Base-by-base conservation (phyloP, 2,888 invertebrate species). In the Myopa tessellatipennis region DNA sequence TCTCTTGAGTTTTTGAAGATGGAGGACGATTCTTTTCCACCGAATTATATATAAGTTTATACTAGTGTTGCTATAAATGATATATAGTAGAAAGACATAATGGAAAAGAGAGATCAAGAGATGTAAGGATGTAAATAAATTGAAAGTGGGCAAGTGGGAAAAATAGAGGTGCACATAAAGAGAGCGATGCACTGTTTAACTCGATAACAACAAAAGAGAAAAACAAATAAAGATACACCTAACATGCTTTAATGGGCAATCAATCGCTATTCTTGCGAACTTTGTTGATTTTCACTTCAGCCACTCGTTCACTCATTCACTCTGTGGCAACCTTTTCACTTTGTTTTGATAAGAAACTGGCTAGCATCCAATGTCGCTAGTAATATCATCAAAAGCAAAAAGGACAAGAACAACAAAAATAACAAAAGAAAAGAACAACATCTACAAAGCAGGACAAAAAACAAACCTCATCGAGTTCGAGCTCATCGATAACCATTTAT, bases 331-430 rank as follows among this genome's bases (percentile, higher is more conserved):
- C 7, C 12, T 52, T 34, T 45, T 52, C 52, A 34, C 52, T 52
- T 71, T 58, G 71, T 58, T 58, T 4, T 16, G 55, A 36, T 71
- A 71, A 71, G 71, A 34, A 58, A 55, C 34, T 71, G 71, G 71
- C 58, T 38, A 14, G 4, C 58, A 36, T 55, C 71, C 71, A 71
- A 71, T 58, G 58, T 55, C 50, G 34, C 26, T 38, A 4, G 26
- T 52, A 26, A 26, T 26, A 26, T 26, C 2, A 26, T 26, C 26
- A 26, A 26, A 1, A 26, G 2, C 26, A 26, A 26, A 26, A 26
- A 40, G 14, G 50, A 1, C 50, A 50, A 50, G 2, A 50, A 14
- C 50, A 50, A 50, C 50, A 50, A 50, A 1, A 55, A 55, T 6
- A 10, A 55, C 55, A 45, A 45, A 45, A 45, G 45, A 45, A 45